Evolutionary conservation across 2,888 invertebrate species (phyloP).

Genomic region (Ypsolopha scabrella): DNA sequence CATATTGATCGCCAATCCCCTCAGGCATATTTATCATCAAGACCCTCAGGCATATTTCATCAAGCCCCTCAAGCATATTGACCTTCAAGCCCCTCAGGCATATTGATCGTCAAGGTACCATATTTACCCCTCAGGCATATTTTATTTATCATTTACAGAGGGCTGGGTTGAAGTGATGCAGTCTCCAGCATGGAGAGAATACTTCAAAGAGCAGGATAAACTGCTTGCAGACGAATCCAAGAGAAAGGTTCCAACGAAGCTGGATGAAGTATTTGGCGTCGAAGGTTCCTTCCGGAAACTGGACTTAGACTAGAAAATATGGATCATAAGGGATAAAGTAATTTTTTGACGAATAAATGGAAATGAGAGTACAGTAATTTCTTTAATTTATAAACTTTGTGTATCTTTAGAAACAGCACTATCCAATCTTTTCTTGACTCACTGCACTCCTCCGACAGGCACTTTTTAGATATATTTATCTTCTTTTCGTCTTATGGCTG

Average conservation of each 20-base stretch:
- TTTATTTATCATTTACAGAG: constrained; percentile 5
- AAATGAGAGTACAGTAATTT: not conserved
- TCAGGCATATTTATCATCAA: no score
- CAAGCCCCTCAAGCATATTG: no score
- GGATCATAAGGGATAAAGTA: not conserved
- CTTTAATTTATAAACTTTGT: not conserved
- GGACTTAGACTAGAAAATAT: constrained; percentile 7
- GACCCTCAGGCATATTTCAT: no score
- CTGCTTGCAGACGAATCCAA: constrained; percentile 8
- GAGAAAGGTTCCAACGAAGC: not conserved
- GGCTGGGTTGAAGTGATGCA: constrained; percentile 7
- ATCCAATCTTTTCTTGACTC: no score
- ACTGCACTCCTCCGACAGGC: not conserved
- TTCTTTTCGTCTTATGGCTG: not conserved
- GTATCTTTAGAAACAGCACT: not conserved
- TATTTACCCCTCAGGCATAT: not conserved
- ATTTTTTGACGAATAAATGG: not conserved
- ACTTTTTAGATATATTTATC: not conserved
- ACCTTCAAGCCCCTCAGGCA: no score
- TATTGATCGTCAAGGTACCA: not conserved
- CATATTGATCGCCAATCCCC: no score
- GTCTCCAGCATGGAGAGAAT: constrained; percentile 3
- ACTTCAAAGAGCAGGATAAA: constrained; percentile 8
- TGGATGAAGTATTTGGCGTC: constrained; percentile 2
- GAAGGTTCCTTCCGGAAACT: constrained; percentile 11